Base-by-base conservation (phyloP, 2,888 invertebrate genomes). In the Phengaris arion region DNA sequence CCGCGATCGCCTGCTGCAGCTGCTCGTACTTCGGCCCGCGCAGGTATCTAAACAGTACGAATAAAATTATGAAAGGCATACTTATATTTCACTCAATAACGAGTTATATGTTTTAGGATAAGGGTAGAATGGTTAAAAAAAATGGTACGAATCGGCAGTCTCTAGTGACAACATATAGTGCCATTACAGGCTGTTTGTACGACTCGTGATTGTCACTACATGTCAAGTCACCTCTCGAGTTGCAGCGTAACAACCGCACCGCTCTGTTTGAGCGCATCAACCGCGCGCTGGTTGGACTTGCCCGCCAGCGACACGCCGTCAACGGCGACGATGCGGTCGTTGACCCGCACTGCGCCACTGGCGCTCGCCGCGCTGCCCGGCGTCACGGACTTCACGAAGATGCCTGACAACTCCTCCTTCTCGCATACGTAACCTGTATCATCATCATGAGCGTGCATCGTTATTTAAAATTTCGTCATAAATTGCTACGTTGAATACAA, bases 261-360 rank as follows among this genome's bases (percentile, higher is more conserved):
- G 77, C 99, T 99, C 87, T 98, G 98, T 81, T 99, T 96, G 76
- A 99, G 94, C 72, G 99, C 97, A 88, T 99, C 98, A 0, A 99
- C 99, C 0, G 99, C 99, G 84, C 99, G 97, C 85, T 99, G 98
- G 93, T 99, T 99, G 75, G 98, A 98, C 89, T 98, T 98, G 80
- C 99, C 99, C 87, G 99, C 98, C 78, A 99, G 94, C 35, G 98
- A 97, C 82, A 96, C 97, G 35, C 98, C 98, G 93, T 99, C 99
- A n/a, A 97, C 99, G 88, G 99, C 98, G 74, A 99, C 97, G 83
- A 99, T 99, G 84, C 99, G 97, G 93, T 99, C 99, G 90, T 99
- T 99, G 80, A 99, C 98, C 82, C 97, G 96, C 83, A 99, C 99
- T 84, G 96, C 96, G 10, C 98, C 98, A 88, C 98, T 98, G 75